A percentile compares a stretch with the other conserved stretches of the same genome.
These are phyloP conservation scores for Perizoma affinitatum DNA, from an alignment of 2,888 invertebrate genomes.

Conservation along the genomic window DNA sequence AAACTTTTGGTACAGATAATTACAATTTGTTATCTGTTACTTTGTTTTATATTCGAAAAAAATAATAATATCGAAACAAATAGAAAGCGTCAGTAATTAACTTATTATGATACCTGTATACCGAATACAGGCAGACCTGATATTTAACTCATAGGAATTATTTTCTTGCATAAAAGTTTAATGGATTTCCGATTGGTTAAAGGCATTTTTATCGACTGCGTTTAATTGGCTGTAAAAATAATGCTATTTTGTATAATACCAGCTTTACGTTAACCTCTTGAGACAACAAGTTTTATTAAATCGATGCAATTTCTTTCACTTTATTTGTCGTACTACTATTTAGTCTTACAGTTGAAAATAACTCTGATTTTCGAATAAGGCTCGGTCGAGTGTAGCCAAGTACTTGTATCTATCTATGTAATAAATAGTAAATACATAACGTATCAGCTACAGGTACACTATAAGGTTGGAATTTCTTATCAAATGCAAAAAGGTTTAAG, in stretches of 20 bases:
- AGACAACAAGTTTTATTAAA: conserved; percentile 27
- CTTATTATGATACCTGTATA: neutral
- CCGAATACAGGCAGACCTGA: conserved; percentile 1
- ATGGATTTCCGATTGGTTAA: conserved; percentile 19
- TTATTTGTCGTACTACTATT: neutral
- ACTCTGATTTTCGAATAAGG: no score
- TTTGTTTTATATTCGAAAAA: no score
- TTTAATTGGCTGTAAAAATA: conserved; percentile 21
- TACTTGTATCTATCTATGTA: no score
- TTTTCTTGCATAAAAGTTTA: conserved; percentile 11
- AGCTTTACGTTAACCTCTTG: conserved; percentile 4
- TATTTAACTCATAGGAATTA: conserved; percentile 5
- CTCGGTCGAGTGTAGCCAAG: no score
- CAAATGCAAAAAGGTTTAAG: neutral
- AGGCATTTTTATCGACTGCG: conserved; percentile 12
- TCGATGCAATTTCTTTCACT: conserved; percentile 24
- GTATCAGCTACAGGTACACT: no score
- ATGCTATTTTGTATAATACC: conserved; percentile 6
- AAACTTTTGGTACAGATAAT: no score
- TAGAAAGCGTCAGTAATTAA: no score
- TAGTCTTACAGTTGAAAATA: no score
- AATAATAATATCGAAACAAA: no score
- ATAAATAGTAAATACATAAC: conserved; percentile 3
- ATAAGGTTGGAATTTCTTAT: conserved; percentile 24
- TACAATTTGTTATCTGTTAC: no score